phyloP scores from a whole-genome alignment of 1,140 invertebrate genomes.

The Calephelis virginiensis region DNA sequence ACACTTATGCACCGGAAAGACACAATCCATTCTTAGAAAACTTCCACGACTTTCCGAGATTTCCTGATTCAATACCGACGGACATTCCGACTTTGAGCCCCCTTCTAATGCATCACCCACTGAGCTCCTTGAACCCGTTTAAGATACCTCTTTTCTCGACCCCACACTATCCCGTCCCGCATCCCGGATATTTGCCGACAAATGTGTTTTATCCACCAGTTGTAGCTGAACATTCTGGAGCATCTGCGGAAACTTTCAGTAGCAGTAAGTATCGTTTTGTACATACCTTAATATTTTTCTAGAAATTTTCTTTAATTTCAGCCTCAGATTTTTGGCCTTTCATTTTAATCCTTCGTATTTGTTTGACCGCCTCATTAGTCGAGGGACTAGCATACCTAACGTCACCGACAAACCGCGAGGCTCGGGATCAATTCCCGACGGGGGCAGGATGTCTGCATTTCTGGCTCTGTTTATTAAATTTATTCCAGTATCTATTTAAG shows the following conservation, averaged over 20 bases:
- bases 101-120: constrained; percentile 39
- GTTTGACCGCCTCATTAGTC: too few species aligned
- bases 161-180: constrained; percentile 51
- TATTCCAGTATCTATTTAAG: too few species aligned
- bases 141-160: constrained; percentile 59
- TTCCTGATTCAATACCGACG: constrained; percentile 41
- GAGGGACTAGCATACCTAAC: too few species aligned
- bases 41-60: constrained; percentile 48
- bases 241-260: constrained; percentile 31
- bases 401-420: too few species aligned
- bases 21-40: constrained; percentile 50
- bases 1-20: constrained; percentile 69
- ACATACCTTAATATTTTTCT: background rate
- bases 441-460: too few species aligned
- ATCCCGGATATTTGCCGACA: constrained; percentile 52
- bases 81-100: constrained; percentile 45
- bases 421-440: too few species aligned
- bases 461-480: too few species aligned
- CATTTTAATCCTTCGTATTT: too few species aligned
- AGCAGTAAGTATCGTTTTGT: constrained; percentile 34
- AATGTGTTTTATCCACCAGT: constrained; percentile 62
- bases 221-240: constrained; percentile 34
- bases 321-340: too few species aligned
- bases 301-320: too few species aligned
- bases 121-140: constrained; percentile 52